These are phyloP conservation scores for Candidula unifasciata DNA, from an alignment of 2,888 invertebrate species.

Conservation along the genomic window DNA sequence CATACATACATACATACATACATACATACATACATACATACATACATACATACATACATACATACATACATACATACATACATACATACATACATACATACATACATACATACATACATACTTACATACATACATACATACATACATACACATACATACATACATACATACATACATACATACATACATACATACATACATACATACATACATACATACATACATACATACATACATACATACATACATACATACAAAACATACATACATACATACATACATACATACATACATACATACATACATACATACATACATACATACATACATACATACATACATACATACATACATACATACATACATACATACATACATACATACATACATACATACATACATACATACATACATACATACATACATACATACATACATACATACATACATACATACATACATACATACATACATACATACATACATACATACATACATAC, in stretches of 20 bases:
- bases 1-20: neutral
- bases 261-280: too few species aligned
- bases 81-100: neutral
- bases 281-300: too few species aligned
- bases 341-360: too few species aligned
- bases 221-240: neutral
- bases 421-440: too few species aligned
- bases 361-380: too few species aligned
- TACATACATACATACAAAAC: slow-evolving; percentile 22
- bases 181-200: slow-evolving; percentile 20
- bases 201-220: slow-evolving; percentile 24
- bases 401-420: too few species aligned
- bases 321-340: too few species aligned
- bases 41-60: neutral
- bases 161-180: neutral
- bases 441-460: too few species aligned
- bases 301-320: too few species aligned
- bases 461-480: too few species aligned
- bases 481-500: neutral
- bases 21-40: slow-evolving; percentile 9
- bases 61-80: neutral
- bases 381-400: too few species aligned
- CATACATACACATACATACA: slow-evolving; percentile 11
- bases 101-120: slow-evolving; percentile 20
- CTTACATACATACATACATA: slow-evolving; percentile 20